Evolutionary conservation across 2,797 vertebrate genomes (phyloP), one percentile per base, ranked within the genome.

Genomic region (Pseudochirops cupreus): DNA sequence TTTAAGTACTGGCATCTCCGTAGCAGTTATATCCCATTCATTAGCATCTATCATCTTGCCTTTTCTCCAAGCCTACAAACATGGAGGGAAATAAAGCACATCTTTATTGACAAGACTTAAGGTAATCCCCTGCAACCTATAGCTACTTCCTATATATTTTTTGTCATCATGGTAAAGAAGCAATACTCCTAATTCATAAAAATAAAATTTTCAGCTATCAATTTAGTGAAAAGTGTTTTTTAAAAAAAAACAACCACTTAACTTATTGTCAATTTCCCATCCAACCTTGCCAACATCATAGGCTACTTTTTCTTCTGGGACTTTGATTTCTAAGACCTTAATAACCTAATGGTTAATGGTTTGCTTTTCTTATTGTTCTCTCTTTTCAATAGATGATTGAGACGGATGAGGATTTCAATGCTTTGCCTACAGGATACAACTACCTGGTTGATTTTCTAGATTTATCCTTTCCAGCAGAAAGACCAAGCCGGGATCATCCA

Each of bases 371-470:
- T 91, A 14, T 91, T 31, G 1, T 58, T 56, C 55, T 95, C 33
- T 95, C 31, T 16, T 96, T 95, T 97, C 57, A 33, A 95, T 56
- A 99, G 99, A 96, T 99, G 96, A 99, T 98, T 87, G 99, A 99
- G 98, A 99, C 99, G 11, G 98, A 99, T 92, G 99, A 99, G 1
- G 90, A 98, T 94, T 99, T 99, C 96, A 91, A 93, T 52, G 96
- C 98, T 21, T 57, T 98, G 26, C 74, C 96, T 92, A 95, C 95
- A 6, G 98, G 99, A 62, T 99, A 98, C 4, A 97, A 99, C 97
- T 99, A 99, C 96, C 96, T 99, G 92, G 99, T 99, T 98, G 99
- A 99, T 97, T 99, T 99, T 96, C 93, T 98, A 94, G 98, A 99
- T 94, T 98, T 99, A 91, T 98, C 99, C 0, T 99, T 99, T 95